These are phyloP conservation scores for Lepilemur septentrionalis DNA, from an alignment of 2,797 vertebrate genomes.

Conservation along the genomic window DNA sequence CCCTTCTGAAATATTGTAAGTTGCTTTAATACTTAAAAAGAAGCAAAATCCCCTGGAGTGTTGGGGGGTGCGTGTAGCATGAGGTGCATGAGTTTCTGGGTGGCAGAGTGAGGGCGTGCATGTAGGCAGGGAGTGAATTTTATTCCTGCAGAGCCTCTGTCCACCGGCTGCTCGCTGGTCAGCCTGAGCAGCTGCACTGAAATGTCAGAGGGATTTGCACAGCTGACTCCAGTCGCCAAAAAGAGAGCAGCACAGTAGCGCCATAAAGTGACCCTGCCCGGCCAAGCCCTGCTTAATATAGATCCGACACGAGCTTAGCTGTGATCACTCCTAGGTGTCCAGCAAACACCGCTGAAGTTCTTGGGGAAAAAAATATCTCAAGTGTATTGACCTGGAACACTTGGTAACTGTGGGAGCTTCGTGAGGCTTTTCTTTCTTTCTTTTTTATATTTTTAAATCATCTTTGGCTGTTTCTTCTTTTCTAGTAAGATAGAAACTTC, in stretches of 20 bases:
- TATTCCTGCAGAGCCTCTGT: constrained; percentile 42
- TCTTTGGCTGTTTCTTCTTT: constrained; percentile 45
- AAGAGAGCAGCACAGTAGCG: constrained; percentile 81
- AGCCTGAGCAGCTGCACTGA: constrained; percentile 85
- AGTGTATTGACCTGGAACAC: neutral
- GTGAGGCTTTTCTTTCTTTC: neutral
- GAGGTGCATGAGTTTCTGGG: neutral
- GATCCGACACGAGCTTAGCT: constrained; percentile 71
- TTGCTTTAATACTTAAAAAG: neutral
- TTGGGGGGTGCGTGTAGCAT: too few relatives aligned
- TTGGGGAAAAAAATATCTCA: neutral
- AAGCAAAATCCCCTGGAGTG: neutral
- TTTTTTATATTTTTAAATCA: neutral
- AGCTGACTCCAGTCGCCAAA: constrained; percentile 87
- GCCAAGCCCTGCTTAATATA: constrained; percentile 87
- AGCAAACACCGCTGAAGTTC: constrained; percentile 1
- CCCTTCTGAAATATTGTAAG: constrained; percentile 11
- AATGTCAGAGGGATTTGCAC: constrained; percentile 87
- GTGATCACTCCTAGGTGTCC: constrained; percentile 23
- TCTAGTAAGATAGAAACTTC: constrained; percentile 24
- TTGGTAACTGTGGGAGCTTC: neutral
- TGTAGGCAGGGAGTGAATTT: neutral
- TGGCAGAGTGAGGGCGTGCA: neutral
- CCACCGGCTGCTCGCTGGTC: constrained; percentile 57
- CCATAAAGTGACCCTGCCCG: constrained; percentile 82